These are phyloP conservation scores for Anthophora plumipes DNA, from an alignment of 2,888 invertebrate species.

Conservation along the genomic window DNA sequence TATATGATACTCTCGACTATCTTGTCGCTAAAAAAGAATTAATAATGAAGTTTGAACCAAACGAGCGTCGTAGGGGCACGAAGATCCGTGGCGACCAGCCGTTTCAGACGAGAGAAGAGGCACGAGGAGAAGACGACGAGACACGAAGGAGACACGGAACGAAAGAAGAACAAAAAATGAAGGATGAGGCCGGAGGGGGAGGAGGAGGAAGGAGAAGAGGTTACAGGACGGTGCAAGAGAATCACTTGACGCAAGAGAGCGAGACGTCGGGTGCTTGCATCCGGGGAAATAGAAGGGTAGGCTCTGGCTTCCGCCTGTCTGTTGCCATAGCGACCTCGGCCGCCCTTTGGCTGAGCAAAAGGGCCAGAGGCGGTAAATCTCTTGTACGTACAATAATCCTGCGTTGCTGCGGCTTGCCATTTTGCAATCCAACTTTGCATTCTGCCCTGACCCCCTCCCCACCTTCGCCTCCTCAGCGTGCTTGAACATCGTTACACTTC, in stretches of 20 bases:
- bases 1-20: slow-evolving; percentile 9
- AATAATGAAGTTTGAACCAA: slow-evolving; percentile 51
- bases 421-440: slow-evolving; percentile 75
- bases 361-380: slow-evolving; percentile 81
- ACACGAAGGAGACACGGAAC: slow-evolving; percentile 43
- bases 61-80: slow-evolving; percentile 6
- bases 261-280: slow-evolving; percentile 75
- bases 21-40: slow-evolving; percentile 56
- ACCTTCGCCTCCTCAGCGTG: slow-evolving; percentile 20
- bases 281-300: slow-evolving; percentile 76
- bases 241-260: slow-evolving; percentile 79
- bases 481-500: slow-evolving; percentile 39
- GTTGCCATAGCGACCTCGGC: slow-evolving; percentile 81
- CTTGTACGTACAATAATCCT: slow-evolving; percentile 82
- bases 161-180: slow-evolving; percentile 55
- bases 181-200: slow-evolving; percentile 29
- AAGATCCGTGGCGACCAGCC: slow-evolving; percentile 33
- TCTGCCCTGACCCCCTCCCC: slow-evolving; percentile 22
- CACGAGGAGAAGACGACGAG: slow-evolving; percentile 44
- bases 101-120: slow-evolving; percentile 57
- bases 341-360: slow-evolving; percentile 78
- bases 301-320: slow-evolving; percentile 79
- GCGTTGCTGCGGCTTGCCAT: slow-evolving; percentile 74
- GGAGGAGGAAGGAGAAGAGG: slow-evolving; percentile 49
- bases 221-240: slow-evolving; percentile 72